Conservation (phyloP, 2,797 vertebrate species). For the Oreochromis grahami region DNA sequence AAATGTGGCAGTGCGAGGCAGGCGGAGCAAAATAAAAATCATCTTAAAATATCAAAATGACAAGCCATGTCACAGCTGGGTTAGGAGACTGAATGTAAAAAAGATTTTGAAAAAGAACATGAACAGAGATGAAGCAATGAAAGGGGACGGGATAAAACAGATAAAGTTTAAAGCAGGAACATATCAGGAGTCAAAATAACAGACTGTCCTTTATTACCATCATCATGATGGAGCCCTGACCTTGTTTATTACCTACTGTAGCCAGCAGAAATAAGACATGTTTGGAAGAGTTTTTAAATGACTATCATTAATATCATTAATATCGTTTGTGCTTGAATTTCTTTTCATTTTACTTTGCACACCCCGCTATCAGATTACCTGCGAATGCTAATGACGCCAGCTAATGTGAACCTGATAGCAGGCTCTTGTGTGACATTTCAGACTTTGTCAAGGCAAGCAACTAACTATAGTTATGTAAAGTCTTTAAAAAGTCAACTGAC, state of each 20-base stretch:
- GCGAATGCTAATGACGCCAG: neutral
- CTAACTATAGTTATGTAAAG: neutral
- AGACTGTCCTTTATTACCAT: neutral
- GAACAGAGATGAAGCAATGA: neutral
- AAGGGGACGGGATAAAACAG: neutral
- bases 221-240: neutral
- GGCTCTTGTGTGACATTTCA: neutral
- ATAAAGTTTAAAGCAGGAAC: neutral
- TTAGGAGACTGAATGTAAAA: neutral
- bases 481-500: neutral
- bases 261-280: neutral
- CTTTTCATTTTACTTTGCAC: neutral
- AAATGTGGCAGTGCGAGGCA: neutral
- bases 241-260: neutral
- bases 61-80: neutral
- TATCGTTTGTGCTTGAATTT: neutral
- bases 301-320: neutral
- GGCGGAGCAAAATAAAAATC: neutral
- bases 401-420: neutral
- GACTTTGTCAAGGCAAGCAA: neutral
- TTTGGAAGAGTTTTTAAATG: neutral
- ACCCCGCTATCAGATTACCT: neutral
- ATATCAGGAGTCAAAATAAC: neutral
- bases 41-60: constrained; percentile 9
- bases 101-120: neutral